Evolutionary conservation across 2,888 invertebrate genomes (phyloP).

Genomic region (Tinea semifulvella): DNA sequence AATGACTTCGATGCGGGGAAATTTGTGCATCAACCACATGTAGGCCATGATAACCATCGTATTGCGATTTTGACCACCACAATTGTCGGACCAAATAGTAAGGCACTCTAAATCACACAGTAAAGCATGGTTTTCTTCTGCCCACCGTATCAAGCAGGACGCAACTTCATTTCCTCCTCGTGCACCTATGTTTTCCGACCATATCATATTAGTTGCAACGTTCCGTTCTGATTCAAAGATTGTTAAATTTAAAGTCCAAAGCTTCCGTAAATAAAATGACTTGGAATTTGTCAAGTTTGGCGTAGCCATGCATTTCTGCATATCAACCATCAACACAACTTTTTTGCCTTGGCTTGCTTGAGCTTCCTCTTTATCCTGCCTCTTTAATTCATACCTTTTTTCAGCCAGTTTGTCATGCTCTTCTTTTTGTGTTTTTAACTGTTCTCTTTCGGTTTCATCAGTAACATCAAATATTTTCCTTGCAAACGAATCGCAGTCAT

Average conservation of each 20-base stretch:
- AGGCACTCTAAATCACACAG: no score
- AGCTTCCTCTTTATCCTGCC: conserved; percentile 2
- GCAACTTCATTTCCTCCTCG: background rate
- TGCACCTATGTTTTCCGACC: conserved; percentile 15
- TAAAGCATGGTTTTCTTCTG: no score
- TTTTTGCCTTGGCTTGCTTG: background rate
- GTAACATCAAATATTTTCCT: background rate
- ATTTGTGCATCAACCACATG: no score
- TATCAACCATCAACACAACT: conserved; percentile 18
- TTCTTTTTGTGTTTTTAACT: background rate
- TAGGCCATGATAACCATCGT: no score
- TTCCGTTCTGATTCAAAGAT: conserved; percentile 14
- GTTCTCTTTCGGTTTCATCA: background rate
- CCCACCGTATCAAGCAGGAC: background rate
- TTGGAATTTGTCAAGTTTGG: conserved; percentile 18
- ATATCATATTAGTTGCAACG: background rate
- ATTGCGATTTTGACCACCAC: no score
- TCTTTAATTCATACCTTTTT: conserved; percentile 8
- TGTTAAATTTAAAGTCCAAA: conserved; percentile 19
- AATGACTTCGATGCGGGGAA: no score
- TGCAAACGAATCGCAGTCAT: conserved; percentile 7
- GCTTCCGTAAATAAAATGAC: conserved; percentile 18
- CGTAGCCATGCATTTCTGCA: conserved; percentile 20
- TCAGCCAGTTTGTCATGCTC: conserved; percentile 10
- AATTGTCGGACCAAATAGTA: no score